Percentiles rank a stretch among this genome's conserved stretches.
Conservation (phyloP, 2,113 vertebrate genomes). For the Eidolon helvum region DNA sequence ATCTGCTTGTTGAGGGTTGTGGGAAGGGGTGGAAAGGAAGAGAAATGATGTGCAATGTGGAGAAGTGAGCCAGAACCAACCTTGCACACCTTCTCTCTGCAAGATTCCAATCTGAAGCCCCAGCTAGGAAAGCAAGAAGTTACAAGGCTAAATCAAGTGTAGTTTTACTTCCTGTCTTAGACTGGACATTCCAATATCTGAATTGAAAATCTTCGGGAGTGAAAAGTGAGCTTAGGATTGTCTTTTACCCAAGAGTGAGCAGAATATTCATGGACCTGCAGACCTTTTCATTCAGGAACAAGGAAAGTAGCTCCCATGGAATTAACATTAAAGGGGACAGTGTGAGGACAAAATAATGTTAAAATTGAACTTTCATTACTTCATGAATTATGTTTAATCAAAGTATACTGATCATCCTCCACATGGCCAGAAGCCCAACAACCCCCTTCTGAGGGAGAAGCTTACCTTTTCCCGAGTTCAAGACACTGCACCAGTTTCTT, state of each 20-base stretch:
- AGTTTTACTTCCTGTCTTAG: not conserved
- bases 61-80: not conserved
- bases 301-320: not conserved
- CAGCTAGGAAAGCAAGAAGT: not conserved
- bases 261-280: not conserved
- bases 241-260: not conserved
- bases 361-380: not conserved
- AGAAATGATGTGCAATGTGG: not conserved
- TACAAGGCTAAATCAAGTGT: not conserved
- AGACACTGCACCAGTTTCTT: not conserved
- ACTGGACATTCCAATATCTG: not conserved
- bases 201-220: not conserved
- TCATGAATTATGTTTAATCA: slow-evolving; percentile 32
- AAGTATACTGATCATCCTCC: not conserved
- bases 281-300: not conserved
- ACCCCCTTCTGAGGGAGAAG: not conserved
- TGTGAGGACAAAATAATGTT: not conserved
- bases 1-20: not conserved
- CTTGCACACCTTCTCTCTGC: not conserved
- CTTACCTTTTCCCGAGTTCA: not conserved
- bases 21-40: not conserved
- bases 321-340: slow-evolving; percentile 12
- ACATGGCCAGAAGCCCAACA: not conserved
- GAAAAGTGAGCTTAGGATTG: not conserved
- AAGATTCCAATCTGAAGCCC: not conserved